Evolutionary conservation across 2,888 invertebrate genomes (phyloP), one percentile per base, ranked within the genome.

Genomic region (Brachyptera putata): DNA sequence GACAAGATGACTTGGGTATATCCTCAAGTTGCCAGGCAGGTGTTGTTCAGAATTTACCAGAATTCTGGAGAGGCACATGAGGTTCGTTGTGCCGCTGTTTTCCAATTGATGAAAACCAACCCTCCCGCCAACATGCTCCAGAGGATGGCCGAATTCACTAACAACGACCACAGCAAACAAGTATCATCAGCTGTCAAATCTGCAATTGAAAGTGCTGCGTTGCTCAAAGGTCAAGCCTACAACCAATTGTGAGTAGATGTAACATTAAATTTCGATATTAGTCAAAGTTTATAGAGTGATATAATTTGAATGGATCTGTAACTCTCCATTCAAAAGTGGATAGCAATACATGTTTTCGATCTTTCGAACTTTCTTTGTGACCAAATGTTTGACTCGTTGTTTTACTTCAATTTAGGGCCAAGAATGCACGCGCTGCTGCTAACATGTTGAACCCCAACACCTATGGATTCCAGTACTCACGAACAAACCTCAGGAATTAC

Each of bases 71-170:
- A 88, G 68, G 72, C 76, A 16, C 79, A 83, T 65, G 84, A 85
- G 75, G 77, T 87, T 5, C 81, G 89, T 68, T 80, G 81, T 43
- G 80, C 83, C 50, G 85, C 87, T 48, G 81, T 85, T 0, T 78
- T 78, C 59, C 76, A 79, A 56, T 73, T 88, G 61, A 82, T 86
- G 75, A 77, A 75, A 66, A 77, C 82, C 13, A 75, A 77, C 41
- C 87, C 87, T 26, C 79, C 84, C 7, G 72, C 77, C 18, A 75
- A 76, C 13, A 83, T 87, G 80, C 80, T 88, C 69, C 84, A 85
- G 74, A 77, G 81, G 26, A 85, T 89, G 83, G 88, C 88, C 21
- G 76, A 80, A 68, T 81, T 81, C 75, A 87, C 86, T 5, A 79
- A 85, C 65, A 72, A 77, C 53, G 88, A 89, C 68, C 76, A 76